Percentiles rank a stretch among this genome's conserved stretches.
phyloP scores from a whole-genome alignment of 1,140 invertebrate species.

The Drosophila guanche region DNA sequence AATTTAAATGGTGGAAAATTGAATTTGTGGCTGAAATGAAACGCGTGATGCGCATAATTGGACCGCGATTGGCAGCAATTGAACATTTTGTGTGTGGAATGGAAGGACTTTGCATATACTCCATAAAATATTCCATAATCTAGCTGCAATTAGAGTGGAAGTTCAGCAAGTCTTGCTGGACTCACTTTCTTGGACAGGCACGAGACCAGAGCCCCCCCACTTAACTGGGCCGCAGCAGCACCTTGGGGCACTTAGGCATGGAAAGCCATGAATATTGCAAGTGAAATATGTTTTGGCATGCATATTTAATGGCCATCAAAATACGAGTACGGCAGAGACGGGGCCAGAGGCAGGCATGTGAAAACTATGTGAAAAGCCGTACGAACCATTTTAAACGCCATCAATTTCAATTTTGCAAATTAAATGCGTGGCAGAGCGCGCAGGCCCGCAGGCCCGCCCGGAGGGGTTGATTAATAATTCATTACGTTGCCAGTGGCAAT shows the following conservation, averaged over 20 bases:
- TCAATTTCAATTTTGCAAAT: conserved; percentile 76
- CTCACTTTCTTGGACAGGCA: conserved; percentile 39
- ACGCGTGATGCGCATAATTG: too few relatives aligned
- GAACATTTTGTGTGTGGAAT: too few relatives aligned
- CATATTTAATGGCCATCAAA: conserved; percentile 72
- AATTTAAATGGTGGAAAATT: conserved; percentile 32
- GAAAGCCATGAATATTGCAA: conserved; percentile 59
- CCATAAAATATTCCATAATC: background rate
- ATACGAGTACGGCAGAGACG: conserved; percentile 30
- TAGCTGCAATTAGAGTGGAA: too few relatives aligned
- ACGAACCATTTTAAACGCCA: conserved; percentile 72
- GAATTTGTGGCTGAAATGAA: conserved; percentile 7
- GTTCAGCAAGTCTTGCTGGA: background rate
- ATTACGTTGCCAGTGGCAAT: conserved; percentile 66
- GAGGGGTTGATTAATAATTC: conserved; percentile 67
- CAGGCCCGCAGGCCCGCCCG: too few relatives aligned
- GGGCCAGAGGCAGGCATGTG: background rate
- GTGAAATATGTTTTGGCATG: conserved; percentile 76
- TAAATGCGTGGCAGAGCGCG: conserved; percentile 46
- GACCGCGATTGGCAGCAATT: too few relatives aligned
- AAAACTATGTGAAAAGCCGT: conserved; percentile 70
- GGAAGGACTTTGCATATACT: too few relatives aligned
- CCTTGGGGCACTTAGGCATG: conserved; percentile 40
- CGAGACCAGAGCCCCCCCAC: conserved; percentile 6
- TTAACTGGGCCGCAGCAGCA: background rate